Evolutionary conservation across 2,113 vertebrate genomes (phyloP).

Genomic region (Nipponia nippon): DNA sequence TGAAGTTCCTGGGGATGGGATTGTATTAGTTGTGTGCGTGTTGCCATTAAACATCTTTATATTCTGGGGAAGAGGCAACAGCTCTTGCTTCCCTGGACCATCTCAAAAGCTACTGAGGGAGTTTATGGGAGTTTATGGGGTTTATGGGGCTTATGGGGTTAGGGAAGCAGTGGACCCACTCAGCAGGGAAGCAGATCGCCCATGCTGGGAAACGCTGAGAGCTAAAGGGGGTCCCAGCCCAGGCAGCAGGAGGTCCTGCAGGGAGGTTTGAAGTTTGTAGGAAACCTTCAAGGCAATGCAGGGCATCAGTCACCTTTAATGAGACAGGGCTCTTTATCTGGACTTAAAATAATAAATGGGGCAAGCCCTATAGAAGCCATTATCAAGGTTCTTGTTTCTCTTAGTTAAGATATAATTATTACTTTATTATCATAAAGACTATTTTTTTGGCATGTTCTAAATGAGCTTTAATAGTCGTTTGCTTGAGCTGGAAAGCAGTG

Average conservation of each 20-base stretch:
- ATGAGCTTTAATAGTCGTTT: background rate
- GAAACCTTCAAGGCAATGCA: background rate
- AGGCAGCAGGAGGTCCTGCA: background rate
- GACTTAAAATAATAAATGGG: background rate
- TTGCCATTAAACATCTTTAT: background rate
- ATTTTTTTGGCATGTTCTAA: background rate
- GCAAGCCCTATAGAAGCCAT: background rate
- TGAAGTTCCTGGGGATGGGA: background rate
- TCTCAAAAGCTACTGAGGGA: background rate
- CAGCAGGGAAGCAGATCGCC: background rate
- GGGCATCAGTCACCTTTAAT: background rate
- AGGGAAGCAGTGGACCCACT: background rate
- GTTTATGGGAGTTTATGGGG: no score
- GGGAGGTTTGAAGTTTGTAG: background rate
- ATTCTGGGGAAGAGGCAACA: background rate
- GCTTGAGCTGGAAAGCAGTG: background rate
- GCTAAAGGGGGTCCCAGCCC: background rate
- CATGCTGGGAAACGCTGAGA: background rate
- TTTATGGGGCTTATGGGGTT: background rate
- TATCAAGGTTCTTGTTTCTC: background rate
- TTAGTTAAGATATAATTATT: background rate
- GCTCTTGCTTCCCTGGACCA: background rate
- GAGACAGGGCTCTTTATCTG: background rate
- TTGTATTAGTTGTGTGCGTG: background rate
- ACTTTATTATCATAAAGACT: background rate